Evolutionary conservation across 2,797 vertebrate species (phyloP).

Genomic region (Peromyscus eremicus): DNA sequence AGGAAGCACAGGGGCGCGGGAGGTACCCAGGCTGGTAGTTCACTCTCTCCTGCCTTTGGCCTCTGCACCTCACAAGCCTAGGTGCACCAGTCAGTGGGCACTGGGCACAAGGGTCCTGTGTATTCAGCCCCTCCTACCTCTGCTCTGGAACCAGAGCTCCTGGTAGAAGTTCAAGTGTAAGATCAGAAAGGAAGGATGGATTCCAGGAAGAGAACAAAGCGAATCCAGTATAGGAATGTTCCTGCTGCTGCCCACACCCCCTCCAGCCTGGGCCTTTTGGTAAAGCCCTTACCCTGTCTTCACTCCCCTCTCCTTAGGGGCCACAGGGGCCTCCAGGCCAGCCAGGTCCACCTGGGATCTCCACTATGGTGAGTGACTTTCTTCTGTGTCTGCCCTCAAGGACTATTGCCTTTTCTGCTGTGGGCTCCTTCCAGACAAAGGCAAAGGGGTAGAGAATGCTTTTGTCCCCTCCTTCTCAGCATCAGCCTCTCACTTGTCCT

Average conservation of each 20-base stretch:
- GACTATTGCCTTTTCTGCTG: background rate
- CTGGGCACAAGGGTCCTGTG: background rate
- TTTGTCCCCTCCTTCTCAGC: background rate
- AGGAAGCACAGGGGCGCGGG: background rate
- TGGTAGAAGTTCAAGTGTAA: background rate
- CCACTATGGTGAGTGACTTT: slow-evolving; percentile 88
- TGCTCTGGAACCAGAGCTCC: background rate
- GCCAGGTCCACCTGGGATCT: slow-evolving; percentile 89
- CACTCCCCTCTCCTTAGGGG: slow-evolving; percentile 85
- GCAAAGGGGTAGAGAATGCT: background rate
- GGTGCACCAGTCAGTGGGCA: rapidly evolving
- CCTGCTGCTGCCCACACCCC: background rate
- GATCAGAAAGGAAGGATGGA: background rate
- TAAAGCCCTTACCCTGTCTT: background rate
- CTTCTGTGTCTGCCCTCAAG: background rate
- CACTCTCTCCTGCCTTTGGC: background rate
- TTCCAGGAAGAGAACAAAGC: background rate
- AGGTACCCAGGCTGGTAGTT: background rate
- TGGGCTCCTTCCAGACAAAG: background rate
- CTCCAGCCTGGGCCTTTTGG: background rate
- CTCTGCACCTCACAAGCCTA: background rate
- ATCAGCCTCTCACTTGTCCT: background rate
- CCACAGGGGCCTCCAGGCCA: slow-evolving; percentile 89
- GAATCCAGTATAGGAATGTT: background rate
- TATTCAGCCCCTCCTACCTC: background rate